A percentile compares a stretch with the other conserved stretches of the same genome.
Conservation (phyloP, 2,113 vertebrate species). For the Herpailurus yagouaroundi region DNA sequence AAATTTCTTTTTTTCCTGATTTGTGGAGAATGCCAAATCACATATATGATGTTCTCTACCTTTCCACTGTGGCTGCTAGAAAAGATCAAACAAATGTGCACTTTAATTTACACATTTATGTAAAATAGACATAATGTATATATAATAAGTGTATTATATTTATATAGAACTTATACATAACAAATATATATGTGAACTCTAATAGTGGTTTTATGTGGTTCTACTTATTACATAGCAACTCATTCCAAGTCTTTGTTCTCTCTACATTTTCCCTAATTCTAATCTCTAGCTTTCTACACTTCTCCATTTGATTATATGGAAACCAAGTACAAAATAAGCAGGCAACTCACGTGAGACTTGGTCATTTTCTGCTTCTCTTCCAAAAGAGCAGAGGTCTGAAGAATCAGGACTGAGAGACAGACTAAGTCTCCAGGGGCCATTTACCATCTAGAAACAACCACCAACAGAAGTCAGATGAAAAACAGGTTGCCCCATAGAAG, state of each 20-base stretch:
- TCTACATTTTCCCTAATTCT: neutral
- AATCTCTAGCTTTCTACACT: constrained; percentile 1
- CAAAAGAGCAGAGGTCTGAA: neutral
- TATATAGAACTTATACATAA: neutral
- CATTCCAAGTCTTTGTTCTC: constrained; percentile 5
- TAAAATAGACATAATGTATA: neutral
- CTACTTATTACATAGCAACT: neutral
- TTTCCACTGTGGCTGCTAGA: neutral
- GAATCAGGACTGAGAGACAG: neutral
- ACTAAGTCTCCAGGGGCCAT: neutral
- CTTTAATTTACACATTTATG: neutral
- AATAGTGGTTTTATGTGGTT: neutral
- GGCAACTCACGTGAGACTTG: constrained; percentile 57
- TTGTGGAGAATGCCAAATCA: neutral
- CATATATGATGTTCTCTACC: neutral
- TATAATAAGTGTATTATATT: neutral
- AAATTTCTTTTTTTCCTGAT: neutral
- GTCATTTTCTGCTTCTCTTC: constrained; percentile 47
- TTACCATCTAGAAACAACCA: neutral
- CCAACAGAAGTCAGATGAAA: neutral
- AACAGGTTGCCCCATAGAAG: neutral
- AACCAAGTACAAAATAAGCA: neutral
- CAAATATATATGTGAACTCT: neutral
- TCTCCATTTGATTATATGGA: neutral
- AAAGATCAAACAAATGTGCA: neutral